These are phyloP conservation scores for Phania funesta DNA, from an alignment of 2,888 invertebrate genomes.

Conservation along the genomic window DNA sequence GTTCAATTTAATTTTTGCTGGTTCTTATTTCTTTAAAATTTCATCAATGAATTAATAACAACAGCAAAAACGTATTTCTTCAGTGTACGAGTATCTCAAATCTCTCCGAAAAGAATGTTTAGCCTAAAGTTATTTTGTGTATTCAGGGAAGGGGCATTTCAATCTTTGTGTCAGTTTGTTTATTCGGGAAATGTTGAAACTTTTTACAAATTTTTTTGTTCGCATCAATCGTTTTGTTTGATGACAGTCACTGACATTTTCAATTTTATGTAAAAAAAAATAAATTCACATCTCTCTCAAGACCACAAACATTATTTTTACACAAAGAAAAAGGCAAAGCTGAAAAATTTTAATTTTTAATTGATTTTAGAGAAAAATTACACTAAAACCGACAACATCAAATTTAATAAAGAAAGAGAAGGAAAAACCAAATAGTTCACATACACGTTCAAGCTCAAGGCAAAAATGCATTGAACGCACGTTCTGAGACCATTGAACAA, in stretches of 20 bases:
- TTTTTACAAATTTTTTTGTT: neutral
- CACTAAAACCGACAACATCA: neutral
- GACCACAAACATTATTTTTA: neutral
- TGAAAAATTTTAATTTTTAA: neutral
- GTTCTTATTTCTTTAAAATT: too few relatives aligned
- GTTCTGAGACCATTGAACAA: conserved; percentile 46
- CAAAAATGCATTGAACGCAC: conserved; percentile 64
- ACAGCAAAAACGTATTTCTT: too few relatives aligned
- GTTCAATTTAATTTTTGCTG: too few relatives aligned
- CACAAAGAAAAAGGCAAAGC: neutral
- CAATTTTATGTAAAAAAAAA: neutral
- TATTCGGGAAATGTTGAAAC: neutral
- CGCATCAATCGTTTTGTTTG: neutral
- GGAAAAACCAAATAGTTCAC: conserved; percentile 46
- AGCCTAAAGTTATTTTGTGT: too few relatives aligned
- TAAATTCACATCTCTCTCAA: neutral
- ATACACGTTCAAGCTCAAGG: conserved; percentile 66
- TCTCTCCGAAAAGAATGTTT: too few relatives aligned
- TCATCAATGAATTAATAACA: too few relatives aligned
- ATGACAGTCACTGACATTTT: neutral
- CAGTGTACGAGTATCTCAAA: too few relatives aligned
- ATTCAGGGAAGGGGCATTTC: too few relatives aligned
- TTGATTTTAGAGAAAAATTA: neutral
- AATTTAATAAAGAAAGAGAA: conserved; percentile 1
- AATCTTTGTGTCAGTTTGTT: neutral